Percentiles rank a stretch among this genome's conserved stretches.
These are phyloP conservation scores for Lepidocyrtoides sp. DNA, from an alignment of 2,888 invertebrate genomes.

Conservation along the genomic window DNA sequence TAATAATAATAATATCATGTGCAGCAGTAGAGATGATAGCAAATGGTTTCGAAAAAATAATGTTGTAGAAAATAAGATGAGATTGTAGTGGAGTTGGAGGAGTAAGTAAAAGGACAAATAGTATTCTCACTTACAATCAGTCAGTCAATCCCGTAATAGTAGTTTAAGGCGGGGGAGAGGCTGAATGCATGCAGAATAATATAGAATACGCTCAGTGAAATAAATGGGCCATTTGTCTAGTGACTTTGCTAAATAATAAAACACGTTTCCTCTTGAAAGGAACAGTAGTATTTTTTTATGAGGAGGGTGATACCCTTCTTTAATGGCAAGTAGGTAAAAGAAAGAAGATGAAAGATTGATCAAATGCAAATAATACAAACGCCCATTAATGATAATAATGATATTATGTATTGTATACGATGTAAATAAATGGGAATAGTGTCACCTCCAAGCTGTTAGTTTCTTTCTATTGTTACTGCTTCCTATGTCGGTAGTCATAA, in stretches of 20 bases:
- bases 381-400: no score
- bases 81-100: neutral
- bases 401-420: neutral
- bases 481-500: no score
- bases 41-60: neutral
- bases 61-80: constrained; percentile 59
- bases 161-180: neutral
- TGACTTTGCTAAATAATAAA: no score
- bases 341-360: no score
- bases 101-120: neutral
- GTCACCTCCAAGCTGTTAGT: neutral
- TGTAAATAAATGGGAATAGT: no score
- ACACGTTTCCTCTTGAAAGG: no score
- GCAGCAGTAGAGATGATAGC: neutral
- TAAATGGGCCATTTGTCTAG: neutral
- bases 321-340: neutral
- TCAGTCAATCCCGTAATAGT: neutral
- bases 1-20: constrained; percentile 10
- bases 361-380: neutral
- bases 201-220: neutral
- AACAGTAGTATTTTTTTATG: no score
- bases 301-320: no score
- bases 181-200: neutral
- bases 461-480: neutral
- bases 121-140: no score